Base-by-base conservation (phyloP, 1,140 invertebrate species). In the Megathymus violae region DNA sequence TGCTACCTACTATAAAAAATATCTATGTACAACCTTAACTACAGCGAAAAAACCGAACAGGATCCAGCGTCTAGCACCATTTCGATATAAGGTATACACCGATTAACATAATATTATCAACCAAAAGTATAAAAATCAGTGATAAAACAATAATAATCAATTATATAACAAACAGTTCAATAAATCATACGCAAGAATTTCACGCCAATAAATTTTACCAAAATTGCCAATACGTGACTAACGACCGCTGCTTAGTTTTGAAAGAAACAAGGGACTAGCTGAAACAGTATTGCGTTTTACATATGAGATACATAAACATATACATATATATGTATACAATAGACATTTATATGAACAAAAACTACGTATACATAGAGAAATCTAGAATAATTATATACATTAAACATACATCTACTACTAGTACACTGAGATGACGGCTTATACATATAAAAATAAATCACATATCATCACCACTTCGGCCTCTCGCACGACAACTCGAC, bases 11-110 rank as follows among this genome's bases (percentile, higher is more conserved):
- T n/a, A n/a, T n/a, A 54, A 71, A 71, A 71, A 62, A 76, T 69
- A 71, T 70, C 13, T 82, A 87, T 84, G 64, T 85, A 88, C 82
- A 88, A 71, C 69, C 73, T 81, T 80, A 80, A 74, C 72, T 85
- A 81, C 65, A 65, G 68, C 69, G 61, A 87, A 87, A 82, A 73
- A 81, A 84, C 81, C 66, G 69, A 76, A 67, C 68, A 74, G 74
- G 80, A 78, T 80, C 54, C 80, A 90, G 84, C 85, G 71, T 84
- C 85, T 90, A 90, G 88, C 88, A 90, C 88, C 88, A 90, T 89
- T 90, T 77, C 68, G 69, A 81, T 82, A 82, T 80, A 86, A 82
- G 64, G 76, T 84, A 88, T 82, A 82, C 76, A 80, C 77, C 67
- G 76, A 79, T 65, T 66, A 86, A 87, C 80, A 87, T 85, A 83